Conservation (phyloP, 2,888 invertebrate species). For the Lathronympha strigana region DNA sequence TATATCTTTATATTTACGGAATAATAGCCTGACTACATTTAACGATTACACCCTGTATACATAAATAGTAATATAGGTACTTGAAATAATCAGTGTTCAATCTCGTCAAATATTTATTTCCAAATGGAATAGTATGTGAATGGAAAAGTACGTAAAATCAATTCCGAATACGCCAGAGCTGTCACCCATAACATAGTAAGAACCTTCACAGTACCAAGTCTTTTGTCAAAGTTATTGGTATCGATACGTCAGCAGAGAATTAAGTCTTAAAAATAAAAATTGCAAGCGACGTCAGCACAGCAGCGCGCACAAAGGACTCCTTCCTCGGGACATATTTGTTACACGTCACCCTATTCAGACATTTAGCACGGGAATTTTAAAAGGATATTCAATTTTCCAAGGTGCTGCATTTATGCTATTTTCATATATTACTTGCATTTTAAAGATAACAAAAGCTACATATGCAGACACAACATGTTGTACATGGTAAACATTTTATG, state of each 20-base stretch:
- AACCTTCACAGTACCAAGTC: background rate
- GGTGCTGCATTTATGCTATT: background rate
- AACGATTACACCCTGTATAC: no score
- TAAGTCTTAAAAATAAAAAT: constrained; percentile 2
- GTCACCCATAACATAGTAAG: background rate
- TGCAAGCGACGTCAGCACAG: constrained; percentile 17
- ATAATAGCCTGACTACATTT: no score
- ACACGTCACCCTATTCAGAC: constrained; percentile 49
- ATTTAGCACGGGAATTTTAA: constrained; percentile 50
- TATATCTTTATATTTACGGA: no score
- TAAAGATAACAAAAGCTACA: background rate
- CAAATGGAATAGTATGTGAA: background rate
- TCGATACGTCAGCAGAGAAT: constrained; percentile 1
- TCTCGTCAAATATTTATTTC: no score
- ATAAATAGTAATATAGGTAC: no score
- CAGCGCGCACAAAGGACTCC: constrained; percentile 20
- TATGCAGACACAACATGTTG: no score
- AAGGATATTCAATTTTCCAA: constrained; percentile 43
- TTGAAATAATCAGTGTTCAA: no score
- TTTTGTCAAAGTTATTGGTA: constrained; percentile 6
- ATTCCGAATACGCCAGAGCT: no score
- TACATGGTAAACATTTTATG: no score
- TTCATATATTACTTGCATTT: constrained; percentile 1
- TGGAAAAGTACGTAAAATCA: background rate
- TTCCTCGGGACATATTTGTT: constrained; percentile 52